Conservation (phyloP, 1,140 invertebrate genomes). For the Reticulitermes speratus region DNA sequence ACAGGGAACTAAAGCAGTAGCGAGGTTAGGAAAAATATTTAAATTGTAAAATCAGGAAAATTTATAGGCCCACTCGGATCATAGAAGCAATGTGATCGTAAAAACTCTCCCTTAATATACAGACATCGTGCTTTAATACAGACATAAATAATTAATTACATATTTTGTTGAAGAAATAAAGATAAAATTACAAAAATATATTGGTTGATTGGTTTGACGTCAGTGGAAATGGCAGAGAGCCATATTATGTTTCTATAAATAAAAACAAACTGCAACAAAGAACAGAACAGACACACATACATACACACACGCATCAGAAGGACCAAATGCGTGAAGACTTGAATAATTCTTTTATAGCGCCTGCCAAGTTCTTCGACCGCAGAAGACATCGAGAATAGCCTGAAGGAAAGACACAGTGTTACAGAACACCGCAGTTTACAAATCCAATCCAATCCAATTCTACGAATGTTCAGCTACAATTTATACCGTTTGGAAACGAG, state of each 20-base stretch:
- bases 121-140: too few species aligned
- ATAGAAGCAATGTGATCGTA: too few species aligned
- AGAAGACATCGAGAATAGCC: background rate
- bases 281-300: background rate
- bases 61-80: too few species aligned
- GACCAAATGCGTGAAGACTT: background rate
- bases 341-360: background rate
- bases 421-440: background rate
- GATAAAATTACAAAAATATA: background rate
- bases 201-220: background rate
- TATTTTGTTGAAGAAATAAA: background rate
- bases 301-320: background rate
- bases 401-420: background rate
- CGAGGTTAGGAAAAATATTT: too few species aligned
- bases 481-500: too few species aligned
- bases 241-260: background rate
- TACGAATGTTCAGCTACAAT: too few species aligned
- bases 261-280: background rate
- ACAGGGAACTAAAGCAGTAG: too few species aligned
- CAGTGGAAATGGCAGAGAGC: background rate
- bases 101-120: too few species aligned
- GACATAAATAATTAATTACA: too few species aligned
- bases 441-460: background rate
- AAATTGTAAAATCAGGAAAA: too few species aligned
- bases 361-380: conserved; percentile 6